Conservation (phyloP, 2,113 vertebrate genomes). For the Seriola quinqueradiata region DNA sequence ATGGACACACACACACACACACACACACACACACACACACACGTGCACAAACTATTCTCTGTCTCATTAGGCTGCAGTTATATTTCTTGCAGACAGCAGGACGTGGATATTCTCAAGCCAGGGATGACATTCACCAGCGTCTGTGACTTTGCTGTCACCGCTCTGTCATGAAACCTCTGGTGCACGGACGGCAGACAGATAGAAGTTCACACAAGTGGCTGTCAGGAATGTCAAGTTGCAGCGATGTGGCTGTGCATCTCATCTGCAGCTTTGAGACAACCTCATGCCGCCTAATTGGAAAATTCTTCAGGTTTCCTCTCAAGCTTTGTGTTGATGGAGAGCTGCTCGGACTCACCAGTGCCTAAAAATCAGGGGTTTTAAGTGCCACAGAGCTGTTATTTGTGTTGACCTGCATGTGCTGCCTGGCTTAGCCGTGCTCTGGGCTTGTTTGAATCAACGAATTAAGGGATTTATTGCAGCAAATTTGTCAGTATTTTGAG, state of each 20-base stretch:
- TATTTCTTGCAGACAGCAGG: conserved; percentile 53
- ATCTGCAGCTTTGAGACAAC: conserved; percentile 64
- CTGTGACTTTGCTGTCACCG: conserved; percentile 44
- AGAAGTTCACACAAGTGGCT: conserved; percentile 60
- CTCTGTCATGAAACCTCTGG: conserved; percentile 62
- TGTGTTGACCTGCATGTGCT: conserved; percentile 42
- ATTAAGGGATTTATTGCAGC: conserved; percentile 24
- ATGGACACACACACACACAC: conserved; percentile 12
- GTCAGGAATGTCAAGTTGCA: conserved; percentile 75
- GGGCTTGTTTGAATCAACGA: not conserved
- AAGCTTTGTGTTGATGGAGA: conserved; percentile 39
- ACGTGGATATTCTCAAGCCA: conserved; percentile 46
- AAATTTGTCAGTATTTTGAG: not conserved
- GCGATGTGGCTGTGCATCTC: conserved; percentile 75
- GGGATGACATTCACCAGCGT: conserved; percentile 44
- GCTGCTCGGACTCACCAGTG: conserved; percentile 20
- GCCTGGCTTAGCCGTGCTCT: conserved; percentile 1
- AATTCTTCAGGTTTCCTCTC: conserved; percentile 55
- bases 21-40: not conserved
- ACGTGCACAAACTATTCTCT: conserved; percentile 24
- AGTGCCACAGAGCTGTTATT: conserved; percentile 43
- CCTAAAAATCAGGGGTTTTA: conserved; percentile 34
- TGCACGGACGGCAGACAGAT: conserved; percentile 58
- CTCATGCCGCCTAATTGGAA: conserved; percentile 65
- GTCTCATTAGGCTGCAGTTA: conserved; percentile 46